These are phyloP conservation scores for Iselma pallidipennis DNA, from an alignment of 2,888 invertebrate genomes.

Conservation along the genomic window DNA sequence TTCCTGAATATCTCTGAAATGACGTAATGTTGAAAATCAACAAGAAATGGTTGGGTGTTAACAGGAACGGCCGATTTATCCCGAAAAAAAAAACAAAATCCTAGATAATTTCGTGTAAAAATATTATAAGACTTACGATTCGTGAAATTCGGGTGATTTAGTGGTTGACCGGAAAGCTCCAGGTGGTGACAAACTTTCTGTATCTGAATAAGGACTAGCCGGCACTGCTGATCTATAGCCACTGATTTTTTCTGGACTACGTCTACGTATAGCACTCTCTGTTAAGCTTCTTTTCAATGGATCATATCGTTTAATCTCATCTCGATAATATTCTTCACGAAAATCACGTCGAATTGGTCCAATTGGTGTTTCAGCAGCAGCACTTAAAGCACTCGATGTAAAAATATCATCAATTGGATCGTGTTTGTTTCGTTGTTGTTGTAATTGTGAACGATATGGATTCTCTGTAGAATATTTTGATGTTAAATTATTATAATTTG, in stretches of 20 bases:
- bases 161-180: slow-evolving; percentile 51
- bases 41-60: not conserved
- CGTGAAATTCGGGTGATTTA: slow-evolving; percentile 57
- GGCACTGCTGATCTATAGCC: slow-evolving; percentile 41
- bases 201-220: slow-evolving; percentile 52
- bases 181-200: slow-evolving; percentile 54
- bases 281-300: slow-evolving; percentile 54
- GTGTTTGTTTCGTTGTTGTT: slow-evolving; percentile 20
- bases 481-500: slow-evolving; percentile 40
- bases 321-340: slow-evolving; percentile 52
- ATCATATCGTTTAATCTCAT: slow-evolving; percentile 50
- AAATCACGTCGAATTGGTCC: slow-evolving; percentile 51
- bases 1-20: not conserved
- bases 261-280: slow-evolving; percentile 50
- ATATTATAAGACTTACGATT: slow-evolving; percentile 54
- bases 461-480: slow-evolving; percentile 26
- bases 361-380: slow-evolving; percentile 31
- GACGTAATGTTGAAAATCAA: not conserved
- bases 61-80: not conserved
- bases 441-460: slow-evolving; percentile 21
- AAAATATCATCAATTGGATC: slow-evolving; percentile 56
- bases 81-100: not conserved
- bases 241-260: slow-evolving; percentile 44
- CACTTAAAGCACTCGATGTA: slow-evolving; percentile 51
- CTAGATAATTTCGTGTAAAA: not conserved